Percentiles rank a stretch among this genome's conserved stretches.
These are phyloP conservation scores for Oreotrochilus melanogaster DNA, from an alignment of 2,113 vertebrate species.

Conservation along the genomic window DNA sequence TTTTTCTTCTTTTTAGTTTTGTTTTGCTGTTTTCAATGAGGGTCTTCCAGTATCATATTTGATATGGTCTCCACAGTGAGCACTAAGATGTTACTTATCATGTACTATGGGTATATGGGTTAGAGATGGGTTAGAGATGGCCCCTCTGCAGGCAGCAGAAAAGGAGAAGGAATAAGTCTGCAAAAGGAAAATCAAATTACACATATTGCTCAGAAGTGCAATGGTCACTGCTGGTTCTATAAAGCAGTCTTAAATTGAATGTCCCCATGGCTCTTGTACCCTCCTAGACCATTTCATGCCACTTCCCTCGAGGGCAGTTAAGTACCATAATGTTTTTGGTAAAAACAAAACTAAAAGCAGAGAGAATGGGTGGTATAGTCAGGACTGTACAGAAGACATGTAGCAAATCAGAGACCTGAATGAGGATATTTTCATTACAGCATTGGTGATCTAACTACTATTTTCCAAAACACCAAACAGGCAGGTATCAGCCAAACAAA, in stretches of 20 bases:
- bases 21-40: not conserved
- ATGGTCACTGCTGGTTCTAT: not conserved
- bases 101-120: not conserved
- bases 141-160: not conserved
- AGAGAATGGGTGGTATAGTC: not conserved
- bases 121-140: not conserved
- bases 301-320: not conserved
- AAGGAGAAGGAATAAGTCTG: not conserved
- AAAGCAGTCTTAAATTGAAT: not conserved
- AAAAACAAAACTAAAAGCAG: not conserved
- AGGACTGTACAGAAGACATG: rapidly evolving
- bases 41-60: not conserved
- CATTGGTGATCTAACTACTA: not conserved
- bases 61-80: not conserved
- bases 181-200: not conserved
- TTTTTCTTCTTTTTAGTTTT: not conserved
- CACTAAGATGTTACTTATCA: not conserved
- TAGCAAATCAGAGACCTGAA: not conserved
- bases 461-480: not conserved
- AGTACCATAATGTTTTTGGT: not conserved
- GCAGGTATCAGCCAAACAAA: not conserved
- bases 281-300: not conserved
- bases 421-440: too few species aligned
- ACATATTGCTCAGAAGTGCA: not conserved
- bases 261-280: rapidly evolving